A percentile compares a stretch with the other conserved stretches of the same genome.
Evolutionary conservation across 30 jellyfish, hydroid and myxozoan genomes (phyloP).

Genomic region (Turritopsis dohrnii): DNA sequence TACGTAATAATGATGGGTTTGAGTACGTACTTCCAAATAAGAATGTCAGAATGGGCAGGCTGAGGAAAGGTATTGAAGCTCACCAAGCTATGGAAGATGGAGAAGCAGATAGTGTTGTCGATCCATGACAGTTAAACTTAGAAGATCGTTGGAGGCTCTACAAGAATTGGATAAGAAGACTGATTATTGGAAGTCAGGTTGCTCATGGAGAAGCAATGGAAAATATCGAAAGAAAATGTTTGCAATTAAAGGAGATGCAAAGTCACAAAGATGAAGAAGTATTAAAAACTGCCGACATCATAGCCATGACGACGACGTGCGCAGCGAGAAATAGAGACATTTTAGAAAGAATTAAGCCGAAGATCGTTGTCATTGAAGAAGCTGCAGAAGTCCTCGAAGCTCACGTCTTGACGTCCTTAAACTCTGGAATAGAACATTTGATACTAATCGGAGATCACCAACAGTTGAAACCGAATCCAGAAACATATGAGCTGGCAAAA

Average conservation of each 20-base stretch:
- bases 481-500: too few relatives aligned
- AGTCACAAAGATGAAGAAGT: conserved; percentile 40
- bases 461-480: too few relatives aligned
- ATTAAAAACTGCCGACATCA: conserved; percentile 34
- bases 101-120: conserved; percentile 35
- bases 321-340: conserved; percentile 47
- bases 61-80: conserved; percentile 1
- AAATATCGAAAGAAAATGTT: conserved; percentile 44
- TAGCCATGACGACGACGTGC: too few relatives aligned
- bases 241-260: conserved; percentile 35
- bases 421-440: conserved; percentile 43
- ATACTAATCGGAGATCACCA: too few relatives aligned
- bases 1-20: conserved; percentile 41
- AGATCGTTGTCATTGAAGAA: conserved; percentile 55
- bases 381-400: conserved; percentile 92
- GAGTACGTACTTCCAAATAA: conserved; percentile 32
- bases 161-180: too few relatives aligned
- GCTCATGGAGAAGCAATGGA: neutral
- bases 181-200: conserved; percentile 18
- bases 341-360: conserved; percentile 37
- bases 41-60: conserved; percentile 20
- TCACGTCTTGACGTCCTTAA: conserved; percentile 47
- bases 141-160: conserved; percentile 50
- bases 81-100: conserved; percentile 44
- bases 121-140: conserved; percentile 41